Base-by-base conservation (phyloP, 2,113 vertebrate genomes). In the Podarcis cretensis region DNA sequence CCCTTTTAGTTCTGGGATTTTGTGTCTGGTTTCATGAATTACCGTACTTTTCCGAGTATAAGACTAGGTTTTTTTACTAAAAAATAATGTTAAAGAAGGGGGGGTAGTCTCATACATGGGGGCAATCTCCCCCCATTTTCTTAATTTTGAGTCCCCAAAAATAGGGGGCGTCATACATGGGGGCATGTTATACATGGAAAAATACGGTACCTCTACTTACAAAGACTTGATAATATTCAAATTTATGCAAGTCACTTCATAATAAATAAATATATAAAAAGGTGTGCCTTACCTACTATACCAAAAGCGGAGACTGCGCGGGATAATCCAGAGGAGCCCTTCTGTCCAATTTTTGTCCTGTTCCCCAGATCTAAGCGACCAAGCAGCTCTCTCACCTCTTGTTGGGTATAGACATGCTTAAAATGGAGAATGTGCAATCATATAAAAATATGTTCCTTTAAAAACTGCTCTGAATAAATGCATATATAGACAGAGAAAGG, bases 281-380 rank as follows among this genome's bases (percentile, higher is more conserved):
- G 68, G 92, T 0, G 48, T 54, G 87, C 43, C 98, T 98, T 97
- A 99, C 99, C 99, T 65, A 99, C 98, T 91, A 99, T 95, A 68
- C 98, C 99, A 93, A 96, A 98, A 83, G 99, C 99, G 87, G 97
- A 96, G 40, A 99, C 97, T 18, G 98, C 97, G 92, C 98, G 97
- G 77, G 98, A 99, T 82, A 99, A 96, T 25, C 99, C 98, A 0
- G 98, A 98, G 63, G 98, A 98, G 23, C 98, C 98, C 92, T 99
- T 99, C 93, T 99, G 98, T 43, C 98, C 97, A 86, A 98, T 98
- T 94, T 99, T 99, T 71, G 98, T 98, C 84, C 99, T 97, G 92
- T 99, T 99, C 32, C 99, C 99, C 65, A 98, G 92, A 92, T 99
- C 98, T 96, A 99, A 96, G 25, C 98, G 98, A n/a, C 98, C 97